These are phyloP conservation scores for Aegotheles bennettii DNA, from an alignment of 2,113 vertebrate genomes.

Conservation along the genomic window DNA sequence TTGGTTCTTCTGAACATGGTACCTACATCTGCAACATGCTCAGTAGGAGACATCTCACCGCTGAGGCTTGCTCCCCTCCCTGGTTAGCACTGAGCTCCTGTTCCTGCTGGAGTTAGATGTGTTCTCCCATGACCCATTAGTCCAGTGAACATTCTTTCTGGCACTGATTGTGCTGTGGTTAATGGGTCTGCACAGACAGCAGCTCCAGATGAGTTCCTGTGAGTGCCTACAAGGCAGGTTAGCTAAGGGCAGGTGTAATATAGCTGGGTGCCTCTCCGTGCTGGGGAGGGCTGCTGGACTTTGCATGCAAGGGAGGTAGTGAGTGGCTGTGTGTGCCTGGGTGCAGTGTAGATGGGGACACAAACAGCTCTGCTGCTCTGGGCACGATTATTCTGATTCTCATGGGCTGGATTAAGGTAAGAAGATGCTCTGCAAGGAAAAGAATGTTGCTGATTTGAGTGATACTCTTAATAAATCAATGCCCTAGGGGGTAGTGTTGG, in stretches of 20 bases:
- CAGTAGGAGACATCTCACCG: not conserved
- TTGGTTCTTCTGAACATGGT: not conserved
- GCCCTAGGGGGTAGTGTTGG: too few species aligned
- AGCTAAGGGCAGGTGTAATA: not conserved
- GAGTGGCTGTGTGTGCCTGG: accelerated
- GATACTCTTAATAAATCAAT: not conserved
- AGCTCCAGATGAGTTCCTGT: not conserved
- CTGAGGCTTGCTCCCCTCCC: not conserved
- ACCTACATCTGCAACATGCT: not conserved
- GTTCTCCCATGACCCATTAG: accelerated
- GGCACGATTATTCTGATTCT: not conserved
- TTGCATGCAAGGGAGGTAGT: accelerated
- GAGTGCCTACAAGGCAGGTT: not conserved
- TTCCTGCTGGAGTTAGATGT: not conserved
- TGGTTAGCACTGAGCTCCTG: not conserved
- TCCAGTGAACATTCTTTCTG: accelerated
- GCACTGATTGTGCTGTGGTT: not conserved
- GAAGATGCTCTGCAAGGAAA: not conserved
- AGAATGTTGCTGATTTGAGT: not conserved
- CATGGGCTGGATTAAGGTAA: not conserved
- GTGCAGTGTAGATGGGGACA: accelerated
- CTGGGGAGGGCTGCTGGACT: not conserved
- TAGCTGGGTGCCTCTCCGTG: not conserved
- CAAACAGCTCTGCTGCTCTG: not conserved
- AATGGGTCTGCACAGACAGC: not conserved